Conservation (phyloP, 2,888 invertebrate genomes). For the Acleris literana region DNA sequence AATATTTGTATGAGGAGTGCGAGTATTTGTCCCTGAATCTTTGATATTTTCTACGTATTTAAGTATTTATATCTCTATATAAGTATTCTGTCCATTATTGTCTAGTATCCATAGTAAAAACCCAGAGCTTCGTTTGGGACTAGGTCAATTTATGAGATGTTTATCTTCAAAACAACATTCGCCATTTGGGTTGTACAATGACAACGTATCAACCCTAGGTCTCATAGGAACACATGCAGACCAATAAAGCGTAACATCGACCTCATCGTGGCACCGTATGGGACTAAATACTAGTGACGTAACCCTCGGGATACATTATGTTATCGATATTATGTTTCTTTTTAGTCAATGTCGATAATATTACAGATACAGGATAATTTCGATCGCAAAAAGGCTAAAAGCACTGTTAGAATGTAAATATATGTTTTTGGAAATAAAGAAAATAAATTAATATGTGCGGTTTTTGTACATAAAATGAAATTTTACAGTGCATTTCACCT, state of each 20-base stretch:
- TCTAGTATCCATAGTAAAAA: no score
- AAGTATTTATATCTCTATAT: no score
- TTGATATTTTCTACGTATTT: no score
- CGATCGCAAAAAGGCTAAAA: no score
- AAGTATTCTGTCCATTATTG: no score
- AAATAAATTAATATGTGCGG: no score
- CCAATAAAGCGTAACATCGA: slow-evolving; percentile 62
- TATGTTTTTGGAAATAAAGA: no score
- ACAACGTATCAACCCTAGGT: slow-evolving; percentile 48
- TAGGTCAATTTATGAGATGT: no score
- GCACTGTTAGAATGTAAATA: no score
- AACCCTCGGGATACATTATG: neutral
- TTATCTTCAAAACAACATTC: neutral
- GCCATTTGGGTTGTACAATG: neutral
- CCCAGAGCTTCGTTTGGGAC: no score
- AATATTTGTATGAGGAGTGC: no score
- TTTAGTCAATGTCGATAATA: neutral
- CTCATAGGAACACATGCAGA: slow-evolving; percentile 43
- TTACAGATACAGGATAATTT: neutral
- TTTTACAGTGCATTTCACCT: neutral
- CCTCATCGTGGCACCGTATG: slow-evolving; percentile 44
- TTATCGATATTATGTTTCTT: slow-evolving; percentile 10
- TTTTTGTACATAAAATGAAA: neutral
- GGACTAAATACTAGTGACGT: slow-evolving; percentile 44
- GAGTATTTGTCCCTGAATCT: no score